Percentiles rank a stretch among this genome's conserved stretches.
These are phyloP conservation scores for Augochlorella aurata DNA, from an alignment of 2,888 invertebrate species.

Conservation along the genomic window DNA sequence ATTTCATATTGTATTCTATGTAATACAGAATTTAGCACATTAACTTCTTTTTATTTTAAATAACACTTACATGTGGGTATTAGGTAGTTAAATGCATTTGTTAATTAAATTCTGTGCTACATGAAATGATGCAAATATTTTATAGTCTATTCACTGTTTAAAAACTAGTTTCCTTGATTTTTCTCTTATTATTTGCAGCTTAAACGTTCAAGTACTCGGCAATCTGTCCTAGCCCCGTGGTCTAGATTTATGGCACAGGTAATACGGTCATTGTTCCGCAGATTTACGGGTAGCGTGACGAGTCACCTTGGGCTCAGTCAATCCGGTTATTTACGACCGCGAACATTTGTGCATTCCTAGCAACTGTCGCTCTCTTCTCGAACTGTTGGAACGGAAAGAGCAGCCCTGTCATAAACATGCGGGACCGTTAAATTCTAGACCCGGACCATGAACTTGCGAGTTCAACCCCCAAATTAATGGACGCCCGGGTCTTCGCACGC, in stretches of 20 bases:
- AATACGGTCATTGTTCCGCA: slow-evolving; percentile 9
- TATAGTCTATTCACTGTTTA: too few species aligned
- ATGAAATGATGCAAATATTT: too few species aligned
- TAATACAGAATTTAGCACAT: too few species aligned
- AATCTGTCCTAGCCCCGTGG: background rate
- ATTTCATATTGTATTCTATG: too few species aligned
- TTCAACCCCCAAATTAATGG: background rate
- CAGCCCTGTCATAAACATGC: background rate
- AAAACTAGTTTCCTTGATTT: background rate
- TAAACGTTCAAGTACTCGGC: background rate
- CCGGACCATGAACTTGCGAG: background rate
- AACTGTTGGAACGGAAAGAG: background rate
- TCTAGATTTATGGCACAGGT: background rate
- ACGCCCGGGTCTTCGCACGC: background rate
- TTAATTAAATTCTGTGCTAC: too few species aligned
- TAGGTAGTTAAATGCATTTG: too few species aligned
- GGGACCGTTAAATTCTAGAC: background rate
- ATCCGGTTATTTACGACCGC: slow-evolving; percentile 1
- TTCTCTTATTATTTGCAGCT: background rate
- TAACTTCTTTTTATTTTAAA: too few species aligned
- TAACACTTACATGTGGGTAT: too few species aligned
- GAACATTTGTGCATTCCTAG: slow-evolving; percentile 6
- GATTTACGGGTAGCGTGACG: background rate
- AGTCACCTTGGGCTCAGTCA: background rate
- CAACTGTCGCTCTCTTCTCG: background rate